These are phyloP conservation scores for Labia minor DNA, from an alignment of 2,888 invertebrate genomes.

Conservation along the genomic window DNA sequence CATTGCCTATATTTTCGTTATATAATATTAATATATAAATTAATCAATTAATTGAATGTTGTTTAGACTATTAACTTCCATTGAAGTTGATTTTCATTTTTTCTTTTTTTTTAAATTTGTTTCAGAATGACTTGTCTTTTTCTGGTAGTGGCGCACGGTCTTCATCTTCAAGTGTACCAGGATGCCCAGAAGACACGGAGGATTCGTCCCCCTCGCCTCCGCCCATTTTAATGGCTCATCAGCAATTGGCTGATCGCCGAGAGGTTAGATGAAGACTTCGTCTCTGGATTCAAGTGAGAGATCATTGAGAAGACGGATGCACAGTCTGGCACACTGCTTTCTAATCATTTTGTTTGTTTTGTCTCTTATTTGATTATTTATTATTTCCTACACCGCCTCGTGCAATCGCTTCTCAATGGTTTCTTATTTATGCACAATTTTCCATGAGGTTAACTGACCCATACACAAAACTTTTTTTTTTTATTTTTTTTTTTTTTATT, in stretches of 20 bases:
- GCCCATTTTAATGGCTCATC: background rate
- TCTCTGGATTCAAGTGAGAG: background rate
- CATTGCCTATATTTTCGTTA: too few species aligned
- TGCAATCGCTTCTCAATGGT: conserved; percentile 8
- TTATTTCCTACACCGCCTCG: background rate
- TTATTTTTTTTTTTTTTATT: too few species aligned
- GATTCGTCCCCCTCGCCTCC: background rate
- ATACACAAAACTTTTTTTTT: background rate
- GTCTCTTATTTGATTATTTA: background rate
- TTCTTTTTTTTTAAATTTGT: too few species aligned
- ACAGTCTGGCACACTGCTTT: background rate
- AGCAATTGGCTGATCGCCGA: background rate
- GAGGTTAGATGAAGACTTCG: background rate
- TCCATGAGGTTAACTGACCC: too few species aligned
- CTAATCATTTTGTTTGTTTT: background rate
- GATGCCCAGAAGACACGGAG: background rate
- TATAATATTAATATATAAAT: too few species aligned
- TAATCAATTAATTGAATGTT: too few species aligned
- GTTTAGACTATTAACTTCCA: too few species aligned
- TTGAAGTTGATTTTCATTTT: too few species aligned
- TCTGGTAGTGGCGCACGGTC: background rate
- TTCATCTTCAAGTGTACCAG: background rate
- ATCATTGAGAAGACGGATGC: background rate
- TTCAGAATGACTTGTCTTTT: background rate
- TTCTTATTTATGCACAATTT: background rate